Evolutionary conservation across 2,888 invertebrate species (phyloP), one percentile per base, ranked within the genome.

Genomic region (Taphrorychus bicolor): DNA sequence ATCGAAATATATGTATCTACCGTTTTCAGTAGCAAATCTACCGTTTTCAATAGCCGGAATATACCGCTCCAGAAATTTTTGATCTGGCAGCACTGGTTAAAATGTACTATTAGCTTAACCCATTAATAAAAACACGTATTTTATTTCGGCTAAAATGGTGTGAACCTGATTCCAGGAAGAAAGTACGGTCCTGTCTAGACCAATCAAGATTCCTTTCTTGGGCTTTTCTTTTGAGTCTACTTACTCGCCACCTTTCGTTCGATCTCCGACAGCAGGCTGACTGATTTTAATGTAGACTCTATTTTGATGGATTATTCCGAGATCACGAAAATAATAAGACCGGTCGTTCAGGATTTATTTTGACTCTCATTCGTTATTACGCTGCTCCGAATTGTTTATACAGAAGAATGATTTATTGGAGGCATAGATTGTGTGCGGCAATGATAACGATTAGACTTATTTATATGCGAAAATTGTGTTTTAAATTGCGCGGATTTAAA

Each of bases 231-330:
- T 62, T 58, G 58, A 67, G 61, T 67, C 62, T 48, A 59, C 57
- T 61, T 51, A 67, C 59, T 62, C 67, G 62, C 62, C 62, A 67
- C 62, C 67, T 57, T 62, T 53, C 58, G 58, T 67, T 67, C 67
- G 62, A 58, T 67, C 67, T 42, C 58, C 67, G 62, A 58, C 58
- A 72, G 72, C 60, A 57, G 66, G 56, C 66, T 60, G 59, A 70
- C 62, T 70, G 66, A 63, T 70, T 70, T 70, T 70, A 70, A 70
- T 70, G 70, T 70, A 63, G 70, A 70, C 70, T 70, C 66, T 66
- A 63, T 63, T 70, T 69, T 66, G 59, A 63, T 70, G 66, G 62
- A 70, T 66, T 67, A 67, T 67, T 67, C 61, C 62, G 62, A 62
- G 62, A 67, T 67, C 67, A 67, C 41, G 62, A 62, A 67, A 67